A percentile compares a stretch with the other conserved stretches of the same genome.
These are phyloP conservation scores for Clepsis dumicolana DNA, from an alignment of 2,888 invertebrate species.

Conservation along the genomic window DNA sequence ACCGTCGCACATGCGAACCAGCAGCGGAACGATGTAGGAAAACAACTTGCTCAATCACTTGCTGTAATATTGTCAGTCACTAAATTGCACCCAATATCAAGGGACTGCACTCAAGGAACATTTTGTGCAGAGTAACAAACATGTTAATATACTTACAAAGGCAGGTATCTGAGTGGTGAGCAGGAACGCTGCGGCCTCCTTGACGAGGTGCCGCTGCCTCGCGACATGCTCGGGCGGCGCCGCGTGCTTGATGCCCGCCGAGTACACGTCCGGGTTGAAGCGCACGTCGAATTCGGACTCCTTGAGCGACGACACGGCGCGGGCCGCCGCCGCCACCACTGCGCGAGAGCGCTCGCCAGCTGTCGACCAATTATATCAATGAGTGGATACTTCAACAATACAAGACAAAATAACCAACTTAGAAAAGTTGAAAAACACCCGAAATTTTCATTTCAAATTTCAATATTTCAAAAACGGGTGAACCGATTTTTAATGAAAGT, in stretches of 20 bases:
- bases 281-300: constrained; percentile 98
- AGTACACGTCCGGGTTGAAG: constrained; percentile 99
- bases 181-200: constrained; percentile 98
- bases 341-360: constrained; percentile 95
- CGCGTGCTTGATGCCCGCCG: constrained; percentile 95
- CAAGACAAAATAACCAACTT: not conserved
- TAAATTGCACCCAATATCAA: no score
- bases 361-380: constrained; percentile 52
- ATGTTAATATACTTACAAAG: constrained; percentile 88
- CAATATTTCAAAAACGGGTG: no score
- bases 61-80: no score
- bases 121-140: not conserved
- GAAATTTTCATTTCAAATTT: no score
- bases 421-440: no score
- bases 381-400: not conserved
- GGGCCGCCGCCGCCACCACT: constrained; percentile 95
- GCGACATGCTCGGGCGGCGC: constrained; percentile 89
- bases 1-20: no score
- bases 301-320: constrained; percentile 96
- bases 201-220: constrained; percentile 95
- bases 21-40: no score
- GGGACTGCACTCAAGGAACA: no score
- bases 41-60: no score
- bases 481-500: no score
- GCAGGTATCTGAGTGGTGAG: constrained; percentile 97